phyloP scores from a whole-genome alignment of 2,113 vertebrate genomes.

The Mola mola region DNA sequence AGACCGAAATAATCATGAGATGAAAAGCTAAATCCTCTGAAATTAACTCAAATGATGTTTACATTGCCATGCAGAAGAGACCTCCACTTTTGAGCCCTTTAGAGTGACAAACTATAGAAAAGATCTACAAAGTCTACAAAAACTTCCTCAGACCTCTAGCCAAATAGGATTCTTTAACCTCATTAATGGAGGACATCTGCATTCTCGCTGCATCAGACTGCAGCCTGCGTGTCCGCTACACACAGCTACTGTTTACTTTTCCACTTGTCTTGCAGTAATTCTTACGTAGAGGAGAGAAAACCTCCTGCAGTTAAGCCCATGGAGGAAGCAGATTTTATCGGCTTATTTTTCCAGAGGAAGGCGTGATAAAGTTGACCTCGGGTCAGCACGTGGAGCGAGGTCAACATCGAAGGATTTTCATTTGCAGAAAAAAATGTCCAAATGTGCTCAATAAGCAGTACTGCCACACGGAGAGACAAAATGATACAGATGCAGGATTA shows the following conservation, averaged over 20 bases:
- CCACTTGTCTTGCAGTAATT: too few relatives aligned
- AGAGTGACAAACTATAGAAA: neutral
- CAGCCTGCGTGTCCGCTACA: too few relatives aligned
- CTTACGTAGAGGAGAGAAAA: too few relatives aligned
- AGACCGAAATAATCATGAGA: slow-evolving; percentile 11
- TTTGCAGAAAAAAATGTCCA: slow-evolving; percentile 11
- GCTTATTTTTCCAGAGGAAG: neutral
- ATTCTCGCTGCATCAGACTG: too few relatives aligned
- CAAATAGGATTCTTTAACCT: slow-evolving; percentile 5
- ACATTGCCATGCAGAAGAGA: neutral
- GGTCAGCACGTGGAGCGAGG: neutral
- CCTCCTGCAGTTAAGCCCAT: too few relatives aligned
- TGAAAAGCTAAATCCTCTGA: slow-evolving; percentile 8
- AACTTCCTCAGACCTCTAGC: neutral
- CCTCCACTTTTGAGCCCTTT: neutral
- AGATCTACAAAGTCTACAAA: neutral
- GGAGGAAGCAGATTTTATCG: slow-evolving; percentile 16
- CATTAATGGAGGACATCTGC: slow-evolving; percentile 16
- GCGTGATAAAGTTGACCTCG: neutral
- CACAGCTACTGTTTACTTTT: too few relatives aligned
- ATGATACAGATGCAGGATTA: neutral
- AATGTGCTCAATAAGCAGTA: neutral
- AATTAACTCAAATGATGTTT: slow-evolving; percentile 4
- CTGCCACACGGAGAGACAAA: neutral
- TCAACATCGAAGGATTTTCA: neutral